phyloP scores from a whole-genome alignment of 2,888 invertebrate species.

The Stenolophus ochropezus region DNA sequence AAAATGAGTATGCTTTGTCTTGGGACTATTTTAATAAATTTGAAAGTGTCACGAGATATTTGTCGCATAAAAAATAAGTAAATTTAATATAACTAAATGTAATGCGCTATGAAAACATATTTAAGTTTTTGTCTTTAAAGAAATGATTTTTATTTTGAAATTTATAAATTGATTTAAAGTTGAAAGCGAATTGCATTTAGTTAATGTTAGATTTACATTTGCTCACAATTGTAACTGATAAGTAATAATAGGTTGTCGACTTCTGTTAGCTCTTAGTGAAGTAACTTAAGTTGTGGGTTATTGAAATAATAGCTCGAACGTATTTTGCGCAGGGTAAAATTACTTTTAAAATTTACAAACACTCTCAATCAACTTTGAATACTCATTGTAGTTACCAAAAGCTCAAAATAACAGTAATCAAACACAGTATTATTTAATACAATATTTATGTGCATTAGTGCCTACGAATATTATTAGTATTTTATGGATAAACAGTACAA shows the following conservation, averaged over 20 bases:
- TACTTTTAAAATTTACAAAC: conserved; percentile 40
- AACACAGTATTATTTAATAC: conserved; percentile 59
- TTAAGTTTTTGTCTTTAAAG: too few relatives aligned
- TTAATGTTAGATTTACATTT: background rate
- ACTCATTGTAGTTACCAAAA: conserved; percentile 59
- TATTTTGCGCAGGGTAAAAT: conserved; percentile 47
- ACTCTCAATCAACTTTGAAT: conserved; percentile 51
- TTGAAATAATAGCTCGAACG: conserved; percentile 39
- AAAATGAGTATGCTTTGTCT: too few relatives aligned
- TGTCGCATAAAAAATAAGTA: background rate
- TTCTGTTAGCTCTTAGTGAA: conserved; percentile 2
- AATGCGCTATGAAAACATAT: background rate
- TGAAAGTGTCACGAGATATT: background rate
- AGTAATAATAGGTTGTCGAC: background rate
- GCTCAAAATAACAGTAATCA: conserved; percentile 59
- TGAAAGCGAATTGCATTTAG: background rate
- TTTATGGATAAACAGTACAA: conserved; percentile 59
- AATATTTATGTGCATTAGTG: conserved; percentile 60
- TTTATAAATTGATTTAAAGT: background rate
- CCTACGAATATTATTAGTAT: conserved; percentile 57
- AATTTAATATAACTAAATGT: background rate
- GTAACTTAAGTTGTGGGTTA: conserved; percentile 12
- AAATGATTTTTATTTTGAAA: background rate
- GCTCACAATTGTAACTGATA: background rate
- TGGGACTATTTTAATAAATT: background rate